Conservation (phyloP, 2,888 invertebrate genomes). For the Oegoconia quadripuncta region DNA sequence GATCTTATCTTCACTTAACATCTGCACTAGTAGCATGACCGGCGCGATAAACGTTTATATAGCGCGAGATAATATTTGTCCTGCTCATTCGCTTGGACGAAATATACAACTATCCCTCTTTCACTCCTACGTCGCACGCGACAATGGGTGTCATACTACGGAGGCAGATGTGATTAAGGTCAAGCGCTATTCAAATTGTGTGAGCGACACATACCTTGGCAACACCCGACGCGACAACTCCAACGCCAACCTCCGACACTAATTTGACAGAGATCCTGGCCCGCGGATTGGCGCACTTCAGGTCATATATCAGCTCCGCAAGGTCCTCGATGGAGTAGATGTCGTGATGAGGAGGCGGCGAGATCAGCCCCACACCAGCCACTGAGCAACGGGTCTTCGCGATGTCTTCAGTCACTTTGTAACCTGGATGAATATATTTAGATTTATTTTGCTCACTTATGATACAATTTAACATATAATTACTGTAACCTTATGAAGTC, state of each 20-base stretch:
- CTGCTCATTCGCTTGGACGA: too few species aligned
- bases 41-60: too few species aligned
- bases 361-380: conserved; percentile 97
- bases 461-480: too few species aligned
- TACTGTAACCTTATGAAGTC: too few species aligned
- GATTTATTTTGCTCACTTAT: too few species aligned
- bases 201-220: conserved; percentile 84
- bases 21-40: too few species aligned
- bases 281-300: conserved; percentile 97
- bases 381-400: conserved; percentile 97
- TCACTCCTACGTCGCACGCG: too few species aligned
- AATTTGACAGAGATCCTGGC: conserved; percentile 98
- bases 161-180: background rate
- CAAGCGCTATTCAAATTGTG: background rate
- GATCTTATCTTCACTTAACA: too few species aligned
- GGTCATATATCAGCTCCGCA: conserved; percentile 98
- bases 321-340: conserved; percentile 99
- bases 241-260: conserved; percentile 99
- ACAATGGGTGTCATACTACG: too few species aligned
- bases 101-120: too few species aligned
- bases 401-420: conserved; percentile 95
- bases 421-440: conserved; percentile 63
- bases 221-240: conserved; percentile 99
- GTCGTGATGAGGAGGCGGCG: conserved; percentile 99
- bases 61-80: too few species aligned